Evolutionary conservation across 2,797 vertebrate species (phyloP).

Genomic region (Diplodus sargus): DNA sequence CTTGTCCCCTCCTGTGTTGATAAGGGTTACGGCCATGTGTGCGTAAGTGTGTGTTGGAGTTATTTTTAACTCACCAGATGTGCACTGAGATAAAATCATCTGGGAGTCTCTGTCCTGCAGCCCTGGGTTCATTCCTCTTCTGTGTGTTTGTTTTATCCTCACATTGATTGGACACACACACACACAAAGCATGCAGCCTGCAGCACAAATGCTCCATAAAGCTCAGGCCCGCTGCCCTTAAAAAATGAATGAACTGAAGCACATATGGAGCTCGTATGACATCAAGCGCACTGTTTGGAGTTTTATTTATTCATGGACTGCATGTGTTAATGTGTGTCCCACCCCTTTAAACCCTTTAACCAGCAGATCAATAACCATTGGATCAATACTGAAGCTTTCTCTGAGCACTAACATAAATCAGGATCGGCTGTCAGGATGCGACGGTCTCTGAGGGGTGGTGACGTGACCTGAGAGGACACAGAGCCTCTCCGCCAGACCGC

Average conservation of each 20-base stretch:
- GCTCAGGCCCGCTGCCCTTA: conserved; percentile 19
- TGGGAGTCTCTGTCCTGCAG: conserved; percentile 71
- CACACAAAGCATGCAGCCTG: conserved; percentile 35
- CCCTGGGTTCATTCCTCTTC: conserved; percentile 69
- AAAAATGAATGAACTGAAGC: conserved; percentile 60
- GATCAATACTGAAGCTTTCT: conserved; percentile 73
- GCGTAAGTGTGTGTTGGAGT: conserved; percentile 50
- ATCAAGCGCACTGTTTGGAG: conserved; percentile 47
- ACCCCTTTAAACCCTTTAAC: conserved; percentile 66
- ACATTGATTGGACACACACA: conserved; percentile 70
- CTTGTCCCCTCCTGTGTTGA: conserved; percentile 73
- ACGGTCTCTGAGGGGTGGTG: conserved; percentile 38
- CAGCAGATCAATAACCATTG: conserved; percentile 71
- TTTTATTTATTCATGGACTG: conserved; percentile 68
- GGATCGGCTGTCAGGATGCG: conserved; percentile 55
- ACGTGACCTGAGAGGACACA: conserved; percentile 12
- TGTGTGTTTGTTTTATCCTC: conserved; percentile 78
- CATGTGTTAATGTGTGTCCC: conserved; percentile 61
- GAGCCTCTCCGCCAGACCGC: conserved; percentile 3
- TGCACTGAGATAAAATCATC: conserved; percentile 78
- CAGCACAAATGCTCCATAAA: conserved; percentile 41
- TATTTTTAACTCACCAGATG: conserved; percentile 85
- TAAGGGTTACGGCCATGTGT: conserved; percentile 54
- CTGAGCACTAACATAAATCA: conserved; percentile 58
- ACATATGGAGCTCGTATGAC: conserved; percentile 63